phyloP scores from a whole-genome alignment of 2,888 invertebrate genomes.

The Lepidochitona cinerea region DNA sequence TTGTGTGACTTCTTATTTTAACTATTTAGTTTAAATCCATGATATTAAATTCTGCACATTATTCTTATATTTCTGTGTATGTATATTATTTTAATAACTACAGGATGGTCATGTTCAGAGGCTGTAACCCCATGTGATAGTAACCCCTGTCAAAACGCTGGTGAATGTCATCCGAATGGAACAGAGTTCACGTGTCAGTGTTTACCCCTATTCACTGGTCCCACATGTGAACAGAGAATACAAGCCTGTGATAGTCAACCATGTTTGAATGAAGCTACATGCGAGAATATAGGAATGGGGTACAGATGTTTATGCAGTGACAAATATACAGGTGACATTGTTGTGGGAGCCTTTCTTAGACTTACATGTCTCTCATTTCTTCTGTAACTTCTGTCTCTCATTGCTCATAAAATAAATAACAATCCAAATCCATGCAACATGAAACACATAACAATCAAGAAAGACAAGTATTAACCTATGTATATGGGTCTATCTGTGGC shows the following conservation, averaged over 20 bases:
- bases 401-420: too few species aligned
- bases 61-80: too few species aligned
- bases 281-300: not conserved
- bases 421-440: too few species aligned
- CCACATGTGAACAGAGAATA: conserved; percentile 31
- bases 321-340: not conserved
- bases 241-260: not conserved
- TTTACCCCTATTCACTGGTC: conserved; percentile 33
- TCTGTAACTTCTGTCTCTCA: too few species aligned
- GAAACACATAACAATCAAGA: too few species aligned
- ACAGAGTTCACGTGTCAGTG: conserved; percentile 37
- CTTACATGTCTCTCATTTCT: too few species aligned
- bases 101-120: not conserved
- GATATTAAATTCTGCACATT: too few species aligned
- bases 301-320: not conserved
- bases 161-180: conserved; percentile 25
- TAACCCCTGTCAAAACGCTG: conserved; percentile 41
- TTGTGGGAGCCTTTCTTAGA: too few species aligned
- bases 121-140: conserved; percentile 30
- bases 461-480: too few species aligned
- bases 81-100: not conserved
- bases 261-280: not conserved
- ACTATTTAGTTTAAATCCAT: too few species aligned
- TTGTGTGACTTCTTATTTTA: too few species aligned
- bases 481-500: too few species aligned